A percentile compares a stretch with the other conserved stretches of the same genome.
phyloP scores from a whole-genome alignment of 2,888 invertebrate genomes.

The Himalopsyche anomala region DNA sequence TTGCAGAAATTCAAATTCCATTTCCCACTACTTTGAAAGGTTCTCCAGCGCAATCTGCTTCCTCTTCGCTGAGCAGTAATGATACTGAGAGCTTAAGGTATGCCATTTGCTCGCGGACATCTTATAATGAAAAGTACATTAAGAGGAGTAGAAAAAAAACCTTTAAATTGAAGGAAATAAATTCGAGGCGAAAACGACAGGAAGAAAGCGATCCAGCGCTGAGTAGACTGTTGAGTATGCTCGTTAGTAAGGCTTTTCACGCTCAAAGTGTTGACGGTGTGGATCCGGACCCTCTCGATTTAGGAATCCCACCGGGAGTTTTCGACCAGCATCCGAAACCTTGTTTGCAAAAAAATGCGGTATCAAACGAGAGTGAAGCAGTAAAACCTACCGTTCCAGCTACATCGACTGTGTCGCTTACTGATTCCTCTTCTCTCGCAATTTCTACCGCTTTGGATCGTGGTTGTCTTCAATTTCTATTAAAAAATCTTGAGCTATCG shows the following conservation, averaged over 20 bases:
- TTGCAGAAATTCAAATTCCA: too few relatives aligned
- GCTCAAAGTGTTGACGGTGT: neutral
- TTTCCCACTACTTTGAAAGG: neutral
- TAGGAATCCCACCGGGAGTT: neutral
- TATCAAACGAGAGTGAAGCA: neutral
- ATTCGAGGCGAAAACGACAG: conserved; percentile 62
- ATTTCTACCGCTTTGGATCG: neutral
- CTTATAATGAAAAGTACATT: conserved; percentile 64
- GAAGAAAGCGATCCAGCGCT: conserved; percentile 54
- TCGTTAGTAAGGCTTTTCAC: conserved; percentile 35
- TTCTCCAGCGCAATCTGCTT: neutral
- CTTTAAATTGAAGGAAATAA: conserved; percentile 62
- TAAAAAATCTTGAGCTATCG: neutral
- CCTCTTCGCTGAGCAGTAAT: neutral
- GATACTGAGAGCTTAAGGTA: neutral
- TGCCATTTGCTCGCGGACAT: conserved; percentile 66
- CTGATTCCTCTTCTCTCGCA: neutral
- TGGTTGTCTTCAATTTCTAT: neutral
- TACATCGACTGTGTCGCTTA: neutral
- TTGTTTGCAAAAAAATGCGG: neutral
- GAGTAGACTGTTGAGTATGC: neutral
- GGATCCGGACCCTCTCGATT: conserved; percentile 9
- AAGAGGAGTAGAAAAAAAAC: conserved; percentile 64
- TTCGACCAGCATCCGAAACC: neutral
- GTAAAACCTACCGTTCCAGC: neutral